These are phyloP conservation scores for Charadrius vociferus DNA, from an alignment of 2,113 vertebrate genomes.

Conservation along the genomic window DNA sequence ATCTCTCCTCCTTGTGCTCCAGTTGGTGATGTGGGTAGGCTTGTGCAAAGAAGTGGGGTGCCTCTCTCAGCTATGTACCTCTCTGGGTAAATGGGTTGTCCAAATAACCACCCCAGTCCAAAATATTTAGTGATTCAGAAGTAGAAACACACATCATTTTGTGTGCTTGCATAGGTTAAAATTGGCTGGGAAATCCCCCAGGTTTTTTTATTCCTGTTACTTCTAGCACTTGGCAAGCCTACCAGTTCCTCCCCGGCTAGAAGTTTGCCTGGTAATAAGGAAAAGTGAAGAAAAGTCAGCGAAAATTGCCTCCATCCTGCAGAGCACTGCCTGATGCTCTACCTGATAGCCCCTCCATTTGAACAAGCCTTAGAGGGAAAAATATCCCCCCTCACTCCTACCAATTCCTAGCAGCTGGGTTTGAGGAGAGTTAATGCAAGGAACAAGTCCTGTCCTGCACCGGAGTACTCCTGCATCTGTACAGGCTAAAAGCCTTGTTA, in stretches of 20 bases:
- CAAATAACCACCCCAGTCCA: neutral
- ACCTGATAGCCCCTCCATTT: neutral
- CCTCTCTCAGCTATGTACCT: neutral
- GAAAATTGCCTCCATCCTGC: neutral
- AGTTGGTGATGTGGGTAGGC: neutral
- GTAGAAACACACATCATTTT: neutral
- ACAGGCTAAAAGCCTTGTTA: neutral
- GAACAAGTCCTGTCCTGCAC: constrained; percentile 45
- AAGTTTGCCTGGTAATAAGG: neutral
- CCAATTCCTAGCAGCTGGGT: neutral
- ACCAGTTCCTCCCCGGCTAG: accelerated
- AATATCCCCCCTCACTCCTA: neutral
- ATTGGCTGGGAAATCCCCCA: constrained; percentile 43
- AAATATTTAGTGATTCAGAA: neutral
- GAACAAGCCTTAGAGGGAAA: neutral
- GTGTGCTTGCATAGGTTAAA: neutral
- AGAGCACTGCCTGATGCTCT: neutral
- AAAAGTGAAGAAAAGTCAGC: neutral
- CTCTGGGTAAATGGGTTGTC: neutral
- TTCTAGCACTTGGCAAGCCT: neutral
- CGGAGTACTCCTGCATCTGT: neutral
- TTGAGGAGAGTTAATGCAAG: neutral
- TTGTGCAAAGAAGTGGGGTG: neutral
- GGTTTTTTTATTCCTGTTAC: neutral
- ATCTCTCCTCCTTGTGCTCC: neutral